A percentile compares a stretch with the other conserved stretches of the same genome.
Conservation (phyloP, 2,113 vertebrate genomes). For the Rhea pennata region DNA sequence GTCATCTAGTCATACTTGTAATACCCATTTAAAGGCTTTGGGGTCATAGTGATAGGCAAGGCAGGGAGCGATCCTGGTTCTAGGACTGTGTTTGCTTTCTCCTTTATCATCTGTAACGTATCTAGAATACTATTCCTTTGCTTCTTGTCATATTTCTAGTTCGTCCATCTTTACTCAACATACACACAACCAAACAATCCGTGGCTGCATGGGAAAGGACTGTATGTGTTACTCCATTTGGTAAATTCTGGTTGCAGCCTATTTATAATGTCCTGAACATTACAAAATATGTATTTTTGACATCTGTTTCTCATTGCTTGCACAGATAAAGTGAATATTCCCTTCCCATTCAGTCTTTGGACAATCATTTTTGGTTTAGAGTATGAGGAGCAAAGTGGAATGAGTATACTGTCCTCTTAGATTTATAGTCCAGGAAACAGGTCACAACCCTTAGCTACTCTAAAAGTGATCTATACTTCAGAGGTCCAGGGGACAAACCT, state of each 20-base stretch:
- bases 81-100: not conserved
- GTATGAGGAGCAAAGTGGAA: not conserved
- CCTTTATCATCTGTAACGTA: not conserved
- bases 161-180: not conserved
- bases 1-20: not conserved
- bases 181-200: not conserved
- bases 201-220: not conserved
- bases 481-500: not conserved
- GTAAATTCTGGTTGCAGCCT: not conserved
- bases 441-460: slow-evolving; percentile 5
- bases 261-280: not conserved
- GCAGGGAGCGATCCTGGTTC: not conserved
- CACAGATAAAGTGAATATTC: not conserved
- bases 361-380: not conserved
- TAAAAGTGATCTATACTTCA: slow-evolving; percentile 43
- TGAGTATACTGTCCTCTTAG: not conserved
- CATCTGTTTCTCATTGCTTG: not conserved
- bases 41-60: not conserved
- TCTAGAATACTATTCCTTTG: not conserved
- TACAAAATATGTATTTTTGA: not conserved
- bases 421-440: slow-evolving; percentile 53
- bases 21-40: not conserved
- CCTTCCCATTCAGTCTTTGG: not conserved
- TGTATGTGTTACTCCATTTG: rapidly evolving
- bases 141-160: not conserved